phyloP scores from a whole-genome alignment of 2,888 invertebrate species.

The Chrysolina haemoptera region DNA sequence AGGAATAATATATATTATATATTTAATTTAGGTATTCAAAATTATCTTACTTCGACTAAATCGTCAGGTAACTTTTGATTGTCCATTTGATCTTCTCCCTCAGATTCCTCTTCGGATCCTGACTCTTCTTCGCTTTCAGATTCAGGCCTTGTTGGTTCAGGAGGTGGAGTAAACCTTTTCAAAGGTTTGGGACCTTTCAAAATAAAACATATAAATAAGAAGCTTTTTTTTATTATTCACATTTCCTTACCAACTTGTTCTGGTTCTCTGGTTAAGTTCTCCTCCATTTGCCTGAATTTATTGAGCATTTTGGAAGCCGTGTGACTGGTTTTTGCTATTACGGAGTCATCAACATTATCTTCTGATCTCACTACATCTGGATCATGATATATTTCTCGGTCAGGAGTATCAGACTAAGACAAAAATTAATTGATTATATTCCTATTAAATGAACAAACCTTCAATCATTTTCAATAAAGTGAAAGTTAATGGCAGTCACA shows the following conservation, averaged over 20 bases:
- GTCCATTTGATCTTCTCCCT: slow-evolving; percentile 69
- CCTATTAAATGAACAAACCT: background rate
- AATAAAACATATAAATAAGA: background rate
- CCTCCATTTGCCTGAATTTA: slow-evolving; percentile 92
- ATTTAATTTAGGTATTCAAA: slow-evolving; percentile 34
- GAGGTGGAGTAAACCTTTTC: slow-evolving; percentile 92
- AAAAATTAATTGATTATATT: slow-evolving; percentile 20
- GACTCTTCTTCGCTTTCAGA: slow-evolving; percentile 67
- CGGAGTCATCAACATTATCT: slow-evolving; percentile 72
- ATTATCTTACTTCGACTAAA: slow-evolving; percentile 59
- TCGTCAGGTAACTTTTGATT: slow-evolving; percentile 61
- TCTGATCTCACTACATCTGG: slow-evolving; percentile 80
- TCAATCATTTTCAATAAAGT: background rate
- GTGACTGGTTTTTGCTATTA: slow-evolving; percentile 74
- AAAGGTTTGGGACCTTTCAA: slow-evolving; percentile 81
- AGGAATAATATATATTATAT: slow-evolving; percentile 9
- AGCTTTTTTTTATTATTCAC: background rate
- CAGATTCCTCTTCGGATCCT: slow-evolving; percentile 67
- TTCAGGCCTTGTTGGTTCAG: slow-evolving; percentile 73
- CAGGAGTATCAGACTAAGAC: slow-evolving; percentile 77
- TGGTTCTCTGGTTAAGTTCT: slow-evolving; percentile 74
- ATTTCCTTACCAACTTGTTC: slow-evolving; percentile 61
- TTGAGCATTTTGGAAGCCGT: slow-evolving; percentile 90
- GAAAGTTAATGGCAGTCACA: too few relatives aligned
- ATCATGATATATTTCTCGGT: slow-evolving; percentile 82